A percentile compares a stretch with the other conserved stretches of the same genome.
phyloP scores from a whole-genome alignment of 2,888 invertebrate genomes.

The Dicyrtomina minuta region DNA sequence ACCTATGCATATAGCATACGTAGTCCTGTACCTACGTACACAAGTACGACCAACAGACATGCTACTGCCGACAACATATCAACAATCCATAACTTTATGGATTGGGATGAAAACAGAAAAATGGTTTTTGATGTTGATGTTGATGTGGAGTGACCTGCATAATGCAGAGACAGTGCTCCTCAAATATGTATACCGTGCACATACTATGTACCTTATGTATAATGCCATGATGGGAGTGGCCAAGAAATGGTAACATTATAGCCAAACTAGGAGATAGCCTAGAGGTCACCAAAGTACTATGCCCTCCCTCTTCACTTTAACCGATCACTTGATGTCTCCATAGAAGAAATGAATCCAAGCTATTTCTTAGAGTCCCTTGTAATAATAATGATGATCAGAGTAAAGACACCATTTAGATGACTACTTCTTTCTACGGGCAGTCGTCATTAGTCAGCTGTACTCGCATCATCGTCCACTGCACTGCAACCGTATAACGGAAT shows the following conservation, averaged over 20 bases:
- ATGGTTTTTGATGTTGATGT: neutral
- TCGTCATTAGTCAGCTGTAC: neutral
- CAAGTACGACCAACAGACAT: too few species aligned
- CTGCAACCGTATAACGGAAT: neutral
- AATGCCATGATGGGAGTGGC: slow-evolving; percentile 12
- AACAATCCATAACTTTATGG: too few species aligned
- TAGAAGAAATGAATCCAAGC: neutral
- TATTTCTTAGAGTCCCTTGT: neutral
- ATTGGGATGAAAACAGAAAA: neutral
- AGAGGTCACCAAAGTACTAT: slow-evolving; percentile 1
- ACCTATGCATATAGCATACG: too few species aligned
- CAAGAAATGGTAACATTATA: slow-evolving; percentile 12
- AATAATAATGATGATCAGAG: neutral
- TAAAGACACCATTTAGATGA: neutral
- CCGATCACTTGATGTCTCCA: slow-evolving; percentile 8
- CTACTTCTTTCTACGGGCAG: neutral
- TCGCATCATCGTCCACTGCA: neutral
- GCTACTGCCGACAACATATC: too few species aligned
- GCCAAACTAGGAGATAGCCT: slow-evolving; percentile 6
- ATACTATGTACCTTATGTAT: neutral
- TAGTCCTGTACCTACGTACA: too few species aligned
- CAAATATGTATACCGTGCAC: neutral
- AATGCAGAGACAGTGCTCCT: too few species aligned
- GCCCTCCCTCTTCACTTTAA: neutral
- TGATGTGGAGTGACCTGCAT: slow-evolving; percentile 2